Evolutionary conservation across 2,888 invertebrate species (phyloP), one percentile per base, ranked within the genome.

Genomic region (Lysandra coridon): DNA sequence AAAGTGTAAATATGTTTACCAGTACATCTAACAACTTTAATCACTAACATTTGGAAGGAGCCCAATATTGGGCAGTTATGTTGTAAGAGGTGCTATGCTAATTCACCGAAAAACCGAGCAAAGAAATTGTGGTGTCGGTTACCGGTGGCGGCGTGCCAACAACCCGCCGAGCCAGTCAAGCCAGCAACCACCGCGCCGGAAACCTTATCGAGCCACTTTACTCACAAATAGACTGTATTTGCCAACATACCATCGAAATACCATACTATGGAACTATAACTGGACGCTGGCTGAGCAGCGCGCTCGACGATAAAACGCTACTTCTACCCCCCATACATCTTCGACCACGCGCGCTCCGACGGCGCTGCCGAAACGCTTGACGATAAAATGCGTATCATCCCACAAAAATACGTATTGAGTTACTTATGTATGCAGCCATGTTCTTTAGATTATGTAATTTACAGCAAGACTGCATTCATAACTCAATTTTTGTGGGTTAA

Each of bases 161-260:
- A 57, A 17, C 57, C 57, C 57, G 57, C 57, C 44, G 5, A 1
- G 49, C 78, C 79, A 83, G 84, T 84, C 85, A 84, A 84, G 80
- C 80, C 80, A 82, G 82, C 82, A 82, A 81, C 82, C 82, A 82
- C 81, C 79, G 80, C 77, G 80, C 80, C 81, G 83, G 80, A 82
- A 81, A 80, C 83, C 83, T 81, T 83, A 83, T 82, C 82, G 80
- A 78, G 80, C 82, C 49, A 83, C 82, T 82, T 81, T 78, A 79
- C 80, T 81, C 78, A 80, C 80, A 80, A 83, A 82, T 80, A 81
- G 80, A 81, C 79, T 74, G 82, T 81, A 83, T 83, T 82, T 81
- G 82, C 83, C 81, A 83, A 80, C 83, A 49, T 49, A 49, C 33
- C 33, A 76, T 57, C 17, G 57, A 57, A 14, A 57, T 57, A 57